Evolutionary conservation across 1,140 invertebrate species (phyloP), one percentile per base, ranked within the genome.

Genomic region (Lepidurus couesii): DNA sequence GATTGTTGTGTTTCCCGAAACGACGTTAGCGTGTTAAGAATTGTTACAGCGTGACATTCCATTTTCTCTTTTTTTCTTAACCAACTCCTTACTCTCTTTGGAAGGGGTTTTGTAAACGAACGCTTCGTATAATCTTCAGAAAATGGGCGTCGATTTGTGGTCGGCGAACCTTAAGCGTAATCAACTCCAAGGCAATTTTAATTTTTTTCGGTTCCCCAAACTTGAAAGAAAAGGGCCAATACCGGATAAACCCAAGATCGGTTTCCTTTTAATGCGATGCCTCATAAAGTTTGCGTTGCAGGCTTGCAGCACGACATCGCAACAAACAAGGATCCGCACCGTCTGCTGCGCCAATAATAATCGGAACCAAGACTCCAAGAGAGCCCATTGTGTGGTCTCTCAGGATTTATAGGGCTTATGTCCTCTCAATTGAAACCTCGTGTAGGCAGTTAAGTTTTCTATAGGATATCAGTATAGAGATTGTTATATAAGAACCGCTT

Each of bases 111-210:
- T 34, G 0, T 4, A 34, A 34, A 34, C 4, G 34, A 34, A 65
- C 53, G 53, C 13, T 65, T 13, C 53, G n/a, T 34, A 34, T 34
- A 2, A 34, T 34, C 34, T 34, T 34, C 34, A 34, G 34, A 21
- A n/a, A 65, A 65, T 65, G 53, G 53, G 53, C 53, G 53, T 65
- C 53, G 53, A 65, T 65, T 65, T 65, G 53, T 65, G 53, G 53
- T 65, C 53, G 16, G 53, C 53, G 9, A 21, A 65, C 16, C 53
- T 7, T 65, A 65, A 65, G 53, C 53, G 53, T 21, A 65, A 65
- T 65, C 53, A 65, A 65, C 53, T 65, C 53, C 6, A 16, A 65
- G 53, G 21, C 21, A n/a, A 13, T 65, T 65, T 65, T 65, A n/a
- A 34, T 65, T 65, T 21, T 13, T 9, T 65, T 21, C 8, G 53